Evolutionary conservation across 2,888 invertebrate genomes (phyloP).

Genomic region (Pandemis heparana): DNA sequence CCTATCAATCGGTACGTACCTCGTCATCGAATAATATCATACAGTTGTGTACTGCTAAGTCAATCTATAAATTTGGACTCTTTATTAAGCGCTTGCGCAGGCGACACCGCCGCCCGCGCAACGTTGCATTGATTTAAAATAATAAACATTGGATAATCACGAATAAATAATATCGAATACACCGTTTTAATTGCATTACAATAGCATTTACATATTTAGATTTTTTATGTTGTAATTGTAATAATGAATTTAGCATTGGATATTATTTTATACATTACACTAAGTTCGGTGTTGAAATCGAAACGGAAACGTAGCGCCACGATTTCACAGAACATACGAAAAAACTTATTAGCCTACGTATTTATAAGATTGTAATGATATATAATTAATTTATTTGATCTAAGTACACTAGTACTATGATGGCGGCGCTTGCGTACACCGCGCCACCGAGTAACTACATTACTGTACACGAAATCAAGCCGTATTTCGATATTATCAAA

Average conservation of each 20-base stretch:
- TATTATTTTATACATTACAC: slow-evolving; percentile 2
- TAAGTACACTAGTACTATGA: slow-evolving; percentile 59
- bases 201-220: slow-evolving; percentile 4
- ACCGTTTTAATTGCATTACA: slow-evolving; percentile 9
- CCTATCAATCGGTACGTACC: slow-evolving; percentile 57
- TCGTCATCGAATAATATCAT: slow-evolving; percentile 11
- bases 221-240: not conserved
- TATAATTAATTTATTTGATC: slow-evolving; percentile 75
- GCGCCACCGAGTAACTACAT: slow-evolving; percentile 12
- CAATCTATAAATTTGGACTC: slow-evolving; percentile 1
- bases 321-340: slow-evolving; percentile 47
- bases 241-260: not conserved
- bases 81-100: not conserved
- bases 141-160: slow-evolving; percentile 9
- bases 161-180: slow-evolving; percentile 3
- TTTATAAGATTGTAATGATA: slow-evolving; percentile 61
- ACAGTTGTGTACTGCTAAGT: slow-evolving; percentile 10
- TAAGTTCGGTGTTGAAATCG: slow-evolving; percentile 2
- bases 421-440: slow-evolving; percentile 9
- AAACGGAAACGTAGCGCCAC: slow-evolving; percentile 45
- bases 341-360: slow-evolving; percentile 60
- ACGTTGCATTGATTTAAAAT: slow-evolving; percentile 5
- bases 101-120: not conserved
- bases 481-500: slow-evolving; percentile 38
- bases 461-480: slow-evolving; percentile 37